Conservation (phyloP, 2,888 invertebrate genomes). For the Malachius bipustulatus region DNA sequence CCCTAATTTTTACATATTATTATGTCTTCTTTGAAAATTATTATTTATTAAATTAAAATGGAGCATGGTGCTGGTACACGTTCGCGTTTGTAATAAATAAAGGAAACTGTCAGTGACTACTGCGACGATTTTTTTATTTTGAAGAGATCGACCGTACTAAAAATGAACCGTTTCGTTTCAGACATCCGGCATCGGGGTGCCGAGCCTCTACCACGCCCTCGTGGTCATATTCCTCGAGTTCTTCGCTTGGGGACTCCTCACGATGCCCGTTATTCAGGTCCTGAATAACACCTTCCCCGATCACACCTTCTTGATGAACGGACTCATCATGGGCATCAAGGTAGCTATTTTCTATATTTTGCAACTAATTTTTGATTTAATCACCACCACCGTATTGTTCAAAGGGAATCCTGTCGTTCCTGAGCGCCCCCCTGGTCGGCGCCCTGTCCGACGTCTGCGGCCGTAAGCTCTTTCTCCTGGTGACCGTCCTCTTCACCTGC, state of each 20-base stretch:
- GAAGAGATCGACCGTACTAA: background rate
- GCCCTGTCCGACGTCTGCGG: constrained; percentile 98
- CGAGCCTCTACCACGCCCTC: constrained; percentile 96
- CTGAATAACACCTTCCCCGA: constrained; percentile 96
- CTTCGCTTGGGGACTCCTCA: constrained; percentile 98
- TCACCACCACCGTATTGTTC: constrained; percentile 10
- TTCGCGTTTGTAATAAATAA: too few species aligned
- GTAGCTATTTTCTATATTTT: constrained; percentile 16
- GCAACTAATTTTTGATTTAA: constrained; percentile 2
- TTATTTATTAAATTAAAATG: too few species aligned
- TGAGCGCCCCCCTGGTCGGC: constrained; percentile 89
- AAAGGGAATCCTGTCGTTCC: constrained; percentile 88
- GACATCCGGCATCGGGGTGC: constrained; percentile 82
- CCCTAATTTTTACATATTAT: too few species aligned
- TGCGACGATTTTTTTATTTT: background rate
- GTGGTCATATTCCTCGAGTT: constrained; percentile 99
- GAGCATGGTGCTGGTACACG: too few species aligned
- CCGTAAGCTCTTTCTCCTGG: constrained; percentile 90
- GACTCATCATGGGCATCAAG: constrained; percentile 81
- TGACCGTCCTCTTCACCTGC: constrained; percentile 98
- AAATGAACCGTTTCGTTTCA: constrained; percentile 35
- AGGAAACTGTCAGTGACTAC: background rate
- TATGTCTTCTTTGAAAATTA: too few species aligned
- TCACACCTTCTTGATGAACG: constrained; percentile 99
- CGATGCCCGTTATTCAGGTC: constrained; percentile 90